Evolutionary conservation across 2,888 invertebrate species (phyloP).

Genomic region (Osmoderma eremita): DNA sequence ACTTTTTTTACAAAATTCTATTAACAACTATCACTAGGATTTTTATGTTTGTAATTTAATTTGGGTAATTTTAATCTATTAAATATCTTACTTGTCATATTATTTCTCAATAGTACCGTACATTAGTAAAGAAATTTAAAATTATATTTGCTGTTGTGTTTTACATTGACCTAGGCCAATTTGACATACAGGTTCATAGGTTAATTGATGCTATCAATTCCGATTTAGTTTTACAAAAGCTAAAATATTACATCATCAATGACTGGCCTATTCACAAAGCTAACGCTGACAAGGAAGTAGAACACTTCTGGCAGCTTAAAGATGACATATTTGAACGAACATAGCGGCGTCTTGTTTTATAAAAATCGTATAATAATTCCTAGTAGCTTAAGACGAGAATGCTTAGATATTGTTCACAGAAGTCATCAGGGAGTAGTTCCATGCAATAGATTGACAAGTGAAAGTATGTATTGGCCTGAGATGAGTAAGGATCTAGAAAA

Average conservation of each 20-base stretch:
- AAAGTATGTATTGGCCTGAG: conserved; percentile 51
- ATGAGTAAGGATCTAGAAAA: conserved; percentile 27
- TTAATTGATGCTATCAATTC: conserved; percentile 20
- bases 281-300: conserved; percentile 11
- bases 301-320: conserved; percentile 31
- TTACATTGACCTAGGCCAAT: no score
- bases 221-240: conserved; percentile 25
- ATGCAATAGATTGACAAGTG: conserved; percentile 44
- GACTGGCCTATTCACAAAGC: conserved; percentile 37
- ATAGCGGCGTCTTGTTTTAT: conserved; percentile 33
- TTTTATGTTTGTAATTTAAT: no score
- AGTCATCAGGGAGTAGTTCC: conserved; percentile 39
- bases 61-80: no score
- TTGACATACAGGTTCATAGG: no score
- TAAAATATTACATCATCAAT: conserved; percentile 27
- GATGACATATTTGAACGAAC: conserved; percentile 27
- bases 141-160: no score
- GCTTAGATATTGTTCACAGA: conserved; percentile 26
- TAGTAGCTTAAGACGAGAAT: conserved; percentile 17
- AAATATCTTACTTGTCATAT: no score
- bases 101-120: no score
- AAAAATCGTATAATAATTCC: conserved; percentile 39
- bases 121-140: no score
- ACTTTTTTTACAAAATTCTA: no score
- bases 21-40: no score